phyloP scores from a whole-genome alignment of 2,797 vertebrate genomes.

The Poecilia wingei region DNA sequence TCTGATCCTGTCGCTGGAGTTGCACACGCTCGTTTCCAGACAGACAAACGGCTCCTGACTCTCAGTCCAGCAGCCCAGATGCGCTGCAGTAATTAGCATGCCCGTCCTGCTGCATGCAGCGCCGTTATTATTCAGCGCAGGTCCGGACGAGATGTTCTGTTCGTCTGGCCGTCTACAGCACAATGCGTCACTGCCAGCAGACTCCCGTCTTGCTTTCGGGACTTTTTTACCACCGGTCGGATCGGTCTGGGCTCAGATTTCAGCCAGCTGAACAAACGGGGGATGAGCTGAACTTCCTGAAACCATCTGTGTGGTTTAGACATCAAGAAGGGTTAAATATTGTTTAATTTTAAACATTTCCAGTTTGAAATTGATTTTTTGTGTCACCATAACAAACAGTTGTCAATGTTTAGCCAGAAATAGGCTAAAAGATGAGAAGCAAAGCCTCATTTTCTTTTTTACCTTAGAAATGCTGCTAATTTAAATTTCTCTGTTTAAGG shows the following conservation, averaged over 20 bases:
- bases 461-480: neutral
- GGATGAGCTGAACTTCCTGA: neutral
- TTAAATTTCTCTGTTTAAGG: neutral
- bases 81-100: constrained; percentile 59
- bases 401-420: neutral
- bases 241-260: neutral
- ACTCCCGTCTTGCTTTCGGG: constrained; percentile 7
- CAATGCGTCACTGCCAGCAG: constrained; percentile 23
- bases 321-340: too few species aligned
- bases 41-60: neutral
- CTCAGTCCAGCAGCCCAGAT: constrained; percentile 40
- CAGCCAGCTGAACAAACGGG: neutral
- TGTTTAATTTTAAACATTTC: neutral
- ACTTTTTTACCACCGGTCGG: constrained; percentile 1
- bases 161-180: constrained; percentile 38
- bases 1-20: constrained; percentile 36
- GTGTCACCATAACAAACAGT: neutral
- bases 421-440: neutral
- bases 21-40: neutral
- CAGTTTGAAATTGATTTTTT: neutral
- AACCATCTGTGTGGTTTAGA: neutral
- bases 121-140: constrained; percentile 49
- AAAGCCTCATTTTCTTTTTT: too few species aligned
- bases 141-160: constrained; percentile 52
- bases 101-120: constrained; percentile 45